Evolutionary conservation across 1,140 invertebrate genomes (phyloP), one percentile per base, ranked within the genome.

Genomic region (Pseudomyrmex gracilis): DNA sequence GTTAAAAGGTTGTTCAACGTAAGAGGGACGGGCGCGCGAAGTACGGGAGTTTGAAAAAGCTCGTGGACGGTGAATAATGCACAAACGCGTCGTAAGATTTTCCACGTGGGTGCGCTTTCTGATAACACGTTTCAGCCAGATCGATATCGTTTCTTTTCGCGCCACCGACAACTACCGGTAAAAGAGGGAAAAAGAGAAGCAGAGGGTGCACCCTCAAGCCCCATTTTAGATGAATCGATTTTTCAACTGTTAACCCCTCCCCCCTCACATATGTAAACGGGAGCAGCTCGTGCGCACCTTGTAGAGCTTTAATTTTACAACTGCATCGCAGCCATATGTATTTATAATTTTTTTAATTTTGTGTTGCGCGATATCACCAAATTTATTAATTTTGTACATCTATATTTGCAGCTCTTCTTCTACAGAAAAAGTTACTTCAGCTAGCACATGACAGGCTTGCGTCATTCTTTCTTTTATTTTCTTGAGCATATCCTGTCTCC

Each of bases 51-150:
- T 43, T 66, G 47, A 80, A 77, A 76, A 80, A 80, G 70, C 76
- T 58, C 76, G 2, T 80, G 66, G n/a, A 70, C 76, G 43, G 34
- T 80, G 64, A 80, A 80, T 80, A 80, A 80, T 80, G 76, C 66
- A 70, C 53, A 70, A 80, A 70, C 66, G 76, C 76, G 64, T 80
- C 66, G 76, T 71, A 80, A 80, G 76, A 80, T 80, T 80, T 80
- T 80, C 66, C 66, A 80, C 53, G n/a, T 34, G 64, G 20, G 53
- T 70, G 76, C 53, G 15, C 70, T 80, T 80, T 80, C 76, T 80
- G 76, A 80, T 80, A 80, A 58, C 66, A 57, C 22, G 76, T 80
- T 71, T 80, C 76, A 71, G 17, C 8, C 43, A 80, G 76, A 80
- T 80, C 76, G 66, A 80, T 80, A 80, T 80, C 76, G 76, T 60